Evolutionary conservation across 2,888 invertebrate species (phyloP).

Genomic region (Elgonia sp.): DNA sequence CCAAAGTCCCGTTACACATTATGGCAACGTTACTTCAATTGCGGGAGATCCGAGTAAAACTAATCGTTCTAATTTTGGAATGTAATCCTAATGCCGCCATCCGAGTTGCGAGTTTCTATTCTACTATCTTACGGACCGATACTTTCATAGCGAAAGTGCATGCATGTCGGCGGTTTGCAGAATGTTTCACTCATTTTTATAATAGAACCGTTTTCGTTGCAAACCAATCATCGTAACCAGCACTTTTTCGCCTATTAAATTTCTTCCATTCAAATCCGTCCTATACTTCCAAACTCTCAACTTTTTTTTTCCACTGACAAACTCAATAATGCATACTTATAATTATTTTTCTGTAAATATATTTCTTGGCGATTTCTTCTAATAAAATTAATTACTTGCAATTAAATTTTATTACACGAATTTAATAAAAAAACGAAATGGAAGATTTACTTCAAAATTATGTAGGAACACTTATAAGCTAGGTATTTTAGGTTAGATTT

Average conservation of each 20-base stretch:
- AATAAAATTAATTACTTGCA: too few species aligned
- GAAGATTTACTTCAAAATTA: too few species aligned
- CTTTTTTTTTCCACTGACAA: too few species aligned
- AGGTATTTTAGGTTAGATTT: too few species aligned
- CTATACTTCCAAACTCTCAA: too few species aligned
- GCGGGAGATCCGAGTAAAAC: constrained; percentile 58
- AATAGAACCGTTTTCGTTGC: constrained; percentile 56
- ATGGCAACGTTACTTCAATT: constrained; percentile 70
- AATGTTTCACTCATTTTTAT: constrained; percentile 66
- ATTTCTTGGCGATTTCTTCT: too few species aligned
- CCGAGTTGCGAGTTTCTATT: constrained; percentile 70
- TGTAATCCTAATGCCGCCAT: constrained; percentile 68
- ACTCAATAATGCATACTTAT: too few species aligned
- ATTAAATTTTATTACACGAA: too few species aligned
- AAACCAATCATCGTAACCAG: constrained; percentile 46
- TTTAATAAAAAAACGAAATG: too few species aligned
- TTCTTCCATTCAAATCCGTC: too few species aligned
- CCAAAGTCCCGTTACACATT: constrained; percentile 67
- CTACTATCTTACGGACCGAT: constrained; percentile 54
- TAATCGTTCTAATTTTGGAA: constrained; percentile 75
- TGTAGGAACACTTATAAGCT: too few species aligned
- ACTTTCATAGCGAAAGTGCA: constrained; percentile 75
- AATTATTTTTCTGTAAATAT: too few species aligned
- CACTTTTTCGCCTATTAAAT: constrained; percentile 21
- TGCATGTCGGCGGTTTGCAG: constrained; percentile 57